Base-by-base conservation (phyloP, 1,140 invertebrate genomes). In the Drosophila equinoxialis region DNA sequence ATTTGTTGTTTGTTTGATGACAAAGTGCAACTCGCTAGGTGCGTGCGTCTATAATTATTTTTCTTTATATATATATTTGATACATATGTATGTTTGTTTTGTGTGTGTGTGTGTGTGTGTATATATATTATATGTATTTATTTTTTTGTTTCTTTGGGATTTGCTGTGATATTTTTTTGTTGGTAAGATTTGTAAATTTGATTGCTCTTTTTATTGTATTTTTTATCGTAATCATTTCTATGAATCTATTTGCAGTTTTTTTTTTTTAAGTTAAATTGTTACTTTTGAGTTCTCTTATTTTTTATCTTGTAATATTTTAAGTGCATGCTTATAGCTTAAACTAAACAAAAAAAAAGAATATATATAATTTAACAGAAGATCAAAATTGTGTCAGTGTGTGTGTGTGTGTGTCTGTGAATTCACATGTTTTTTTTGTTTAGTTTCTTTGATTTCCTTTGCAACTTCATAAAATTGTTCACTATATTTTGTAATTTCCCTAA, bases 121-220 rank as follows among this genome's bases (percentile, higher is more conserved):
- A 58, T 79, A 63, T 68, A 6, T 65, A n/a, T 57, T 59, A 37
- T 37, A 5, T 30, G 30, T 30, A 30, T 30, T 30, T 6, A 30
- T 30, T 30, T 30, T 55, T 33, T 30, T 57, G 55, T 62, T 20
- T 23, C n/a, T 30, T 66, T 80, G 67, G 65, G 67, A 69, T 42
- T 81, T 57, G 45, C 30, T 61, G 66, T 74, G 75, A 79, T 86
- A 76, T 70, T 54, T 82, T 51, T 86, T 80, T 30, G 30, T 30
- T 30, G 26, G 65, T 84, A 82, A 87, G 14, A 20, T 37, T 59
- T 59, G 30, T 59, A 33, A 59, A 79, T 69, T 79, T 86, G 83
- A 86, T 86, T 86, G 83, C 76, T 79, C 71, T 86, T 76, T 79
- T 68, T 82, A 76, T 86, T 87, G 79, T 81, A 79, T 54, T 54